phyloP scores from a whole-genome alignment of 2,888 invertebrate genomes.

The Agrochola lychnidis region DNA sequence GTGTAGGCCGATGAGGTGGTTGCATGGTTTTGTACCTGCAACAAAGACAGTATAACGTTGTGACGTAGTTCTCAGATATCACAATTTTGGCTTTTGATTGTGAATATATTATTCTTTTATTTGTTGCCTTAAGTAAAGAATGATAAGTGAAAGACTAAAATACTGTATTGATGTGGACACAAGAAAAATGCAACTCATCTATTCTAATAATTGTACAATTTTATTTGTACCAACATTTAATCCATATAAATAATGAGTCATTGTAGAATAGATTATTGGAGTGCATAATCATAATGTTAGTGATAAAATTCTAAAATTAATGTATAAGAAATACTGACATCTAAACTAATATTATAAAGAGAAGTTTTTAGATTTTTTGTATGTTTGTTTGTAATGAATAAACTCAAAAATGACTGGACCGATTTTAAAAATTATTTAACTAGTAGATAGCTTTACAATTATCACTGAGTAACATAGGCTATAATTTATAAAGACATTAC shows the following conservation, averaged over 20 bases:
- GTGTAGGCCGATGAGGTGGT: constrained; percentile 63
- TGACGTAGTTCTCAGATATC: too few relatives aligned
- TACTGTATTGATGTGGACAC: background rate
- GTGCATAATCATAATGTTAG: background rate
- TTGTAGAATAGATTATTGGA: background rate
- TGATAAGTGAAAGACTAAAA: background rate
- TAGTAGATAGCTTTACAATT: too few relatives aligned
- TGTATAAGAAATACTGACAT: background rate
- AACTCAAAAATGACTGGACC: too few relatives aligned
- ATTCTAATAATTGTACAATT: background rate
- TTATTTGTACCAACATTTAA: background rate
- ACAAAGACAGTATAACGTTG: background rate
- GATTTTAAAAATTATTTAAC: too few relatives aligned
- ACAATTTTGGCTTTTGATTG: too few relatives aligned
- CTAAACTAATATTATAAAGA: too few relatives aligned
- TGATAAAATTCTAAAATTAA: background rate
- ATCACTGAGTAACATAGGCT: too few relatives aligned
- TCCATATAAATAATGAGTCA: constrained; percentile 3
- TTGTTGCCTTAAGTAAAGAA: background rate
- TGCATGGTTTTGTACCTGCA: constrained; percentile 72
- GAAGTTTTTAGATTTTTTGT: too few relatives aligned
- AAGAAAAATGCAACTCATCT: background rate
- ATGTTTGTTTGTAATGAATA: too few relatives aligned
- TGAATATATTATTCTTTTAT: background rate
- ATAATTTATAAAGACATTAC: too few relatives aligned